Percentiles rank a stretch among this genome's conserved stretches.
These are phyloP conservation scores for Vidua chalybeata DNA, from an alignment of 2,113 vertebrate species.

Conservation along the genomic window DNA sequence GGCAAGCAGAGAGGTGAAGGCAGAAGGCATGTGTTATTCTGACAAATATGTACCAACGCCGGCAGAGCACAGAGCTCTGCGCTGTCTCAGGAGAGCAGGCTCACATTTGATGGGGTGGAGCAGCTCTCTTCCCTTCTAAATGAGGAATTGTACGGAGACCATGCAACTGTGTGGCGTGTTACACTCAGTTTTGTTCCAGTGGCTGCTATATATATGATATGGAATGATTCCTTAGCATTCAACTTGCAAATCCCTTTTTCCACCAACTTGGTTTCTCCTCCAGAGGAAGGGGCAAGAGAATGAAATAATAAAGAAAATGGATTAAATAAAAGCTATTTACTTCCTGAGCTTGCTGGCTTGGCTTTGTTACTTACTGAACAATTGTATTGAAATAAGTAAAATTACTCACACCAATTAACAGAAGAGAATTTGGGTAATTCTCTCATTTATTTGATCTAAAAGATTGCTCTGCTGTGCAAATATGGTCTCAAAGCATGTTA, in stretches of 20 bases:
- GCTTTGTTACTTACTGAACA: neutral
- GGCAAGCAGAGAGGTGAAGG: neutral
- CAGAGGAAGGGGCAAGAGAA: neutral
- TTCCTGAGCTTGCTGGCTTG: neutral
- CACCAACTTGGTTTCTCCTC: neutral
- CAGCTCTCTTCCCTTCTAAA: neutral
- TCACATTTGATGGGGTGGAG: neutral
- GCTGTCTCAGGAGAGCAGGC: fast-evolving
- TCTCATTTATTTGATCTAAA: neutral
- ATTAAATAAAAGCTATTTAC: neutral
- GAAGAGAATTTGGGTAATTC: neutral
- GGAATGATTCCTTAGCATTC: neutral
- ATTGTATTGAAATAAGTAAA: neutral
- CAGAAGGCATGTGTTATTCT: neutral
- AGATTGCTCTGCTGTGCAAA: neutral
- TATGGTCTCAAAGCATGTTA: neutral
- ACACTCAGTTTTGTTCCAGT: neutral
- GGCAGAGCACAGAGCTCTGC: fast-evolving
- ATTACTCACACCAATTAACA: neutral
- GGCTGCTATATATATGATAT: neutral
- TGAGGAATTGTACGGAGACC: fast-evolving
- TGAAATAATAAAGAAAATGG: neutral
- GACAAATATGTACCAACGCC: fast-evolving
- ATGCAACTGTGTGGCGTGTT: fast-evolving
- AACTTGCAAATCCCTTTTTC: neutral